phyloP scores from a whole-genome alignment of 2,888 invertebrate genomes.

The Macrostomum cliftonense region DNA sequence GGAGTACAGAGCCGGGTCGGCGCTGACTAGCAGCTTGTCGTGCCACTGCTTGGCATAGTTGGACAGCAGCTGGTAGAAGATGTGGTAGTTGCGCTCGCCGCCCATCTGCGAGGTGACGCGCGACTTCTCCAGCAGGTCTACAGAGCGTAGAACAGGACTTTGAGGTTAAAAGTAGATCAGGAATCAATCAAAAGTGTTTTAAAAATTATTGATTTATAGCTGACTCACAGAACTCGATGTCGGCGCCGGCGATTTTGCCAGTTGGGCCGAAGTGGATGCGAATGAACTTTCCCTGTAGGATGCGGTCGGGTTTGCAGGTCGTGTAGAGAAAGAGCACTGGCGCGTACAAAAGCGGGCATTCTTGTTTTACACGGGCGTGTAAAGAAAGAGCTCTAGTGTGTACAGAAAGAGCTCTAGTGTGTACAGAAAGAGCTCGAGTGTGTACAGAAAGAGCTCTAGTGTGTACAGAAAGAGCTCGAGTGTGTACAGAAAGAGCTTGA shows the following conservation, averaged over 20 bases:
- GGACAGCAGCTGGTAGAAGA: conserved; percentile 68
- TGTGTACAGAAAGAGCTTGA: no score
- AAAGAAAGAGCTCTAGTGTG: no score
- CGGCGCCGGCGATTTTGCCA: conserved; percentile 99
- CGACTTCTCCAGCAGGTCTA: conserved; percentile 97
- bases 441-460: no score
- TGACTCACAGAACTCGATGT: conserved; percentile 96
- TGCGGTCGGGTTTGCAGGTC: no score
- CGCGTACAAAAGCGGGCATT: no score
- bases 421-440: no score
- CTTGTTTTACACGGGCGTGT: no score
- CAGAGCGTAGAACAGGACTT: conserved; percentile 12
- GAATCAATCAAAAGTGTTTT: not conserved
- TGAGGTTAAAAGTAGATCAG: no score
- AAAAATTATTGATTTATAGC: conserved; percentile 5
- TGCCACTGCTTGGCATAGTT: conserved; percentile 7
- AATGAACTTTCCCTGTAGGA: conserved; percentile 95
- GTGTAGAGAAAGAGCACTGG: no score
- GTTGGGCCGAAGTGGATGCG: conserved; percentile 98
- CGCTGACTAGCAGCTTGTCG: conserved; percentile 56
- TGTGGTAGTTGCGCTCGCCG: conserved; percentile 89
- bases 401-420: no score
- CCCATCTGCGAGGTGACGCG: conserved; percentile 98
- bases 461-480: no score
- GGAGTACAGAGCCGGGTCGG: conserved; percentile 59